Evolutionary conservation across 2,113 vertebrate species (phyloP).

Genomic region (Sclerurus mexicanus): DNA sequence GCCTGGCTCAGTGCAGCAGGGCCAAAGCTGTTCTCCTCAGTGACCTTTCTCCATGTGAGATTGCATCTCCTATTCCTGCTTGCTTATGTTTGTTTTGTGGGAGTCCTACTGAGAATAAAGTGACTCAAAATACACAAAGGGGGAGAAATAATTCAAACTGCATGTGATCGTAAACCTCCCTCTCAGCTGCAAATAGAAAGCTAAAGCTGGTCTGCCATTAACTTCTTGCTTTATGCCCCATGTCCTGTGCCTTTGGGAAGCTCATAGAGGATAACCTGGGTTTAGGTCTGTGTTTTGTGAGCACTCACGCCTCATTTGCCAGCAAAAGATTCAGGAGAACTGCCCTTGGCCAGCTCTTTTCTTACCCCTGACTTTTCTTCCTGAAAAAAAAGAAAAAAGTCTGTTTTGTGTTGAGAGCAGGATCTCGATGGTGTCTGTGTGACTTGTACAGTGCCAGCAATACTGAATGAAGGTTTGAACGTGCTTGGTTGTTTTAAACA

Average conservation of each 20-base stretch:
- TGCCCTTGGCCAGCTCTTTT: not conserved
- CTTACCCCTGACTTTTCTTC: not conserved
- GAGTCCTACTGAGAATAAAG: not conserved
- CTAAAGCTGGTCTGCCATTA: not conserved
- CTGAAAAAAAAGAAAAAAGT: not conserved
- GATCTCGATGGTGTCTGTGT: not conserved
- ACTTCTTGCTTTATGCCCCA: not conserved
- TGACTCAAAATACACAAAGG: not conserved
- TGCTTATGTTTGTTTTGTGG: not conserved
- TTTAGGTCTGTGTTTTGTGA: not conserved
- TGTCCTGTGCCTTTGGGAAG: not conserved
- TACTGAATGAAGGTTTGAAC: not conserved
- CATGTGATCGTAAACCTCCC: not conserved
- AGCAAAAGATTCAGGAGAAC: not conserved
- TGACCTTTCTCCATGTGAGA: not conserved
- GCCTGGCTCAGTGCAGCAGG: not conserved
- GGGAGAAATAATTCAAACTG: not conserved
- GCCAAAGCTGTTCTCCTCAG: not conserved
- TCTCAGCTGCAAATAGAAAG: not conserved
- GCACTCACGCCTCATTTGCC: accelerated
- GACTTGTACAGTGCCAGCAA: not conserved
- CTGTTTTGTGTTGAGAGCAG: not conserved
- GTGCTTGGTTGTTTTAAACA: not conserved
- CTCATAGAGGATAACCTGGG: not conserved
- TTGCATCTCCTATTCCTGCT: not conserved